Evolutionary conservation across 1,140 invertebrate species (phyloP).

Genomic region (Nephila pilipes): DNA sequence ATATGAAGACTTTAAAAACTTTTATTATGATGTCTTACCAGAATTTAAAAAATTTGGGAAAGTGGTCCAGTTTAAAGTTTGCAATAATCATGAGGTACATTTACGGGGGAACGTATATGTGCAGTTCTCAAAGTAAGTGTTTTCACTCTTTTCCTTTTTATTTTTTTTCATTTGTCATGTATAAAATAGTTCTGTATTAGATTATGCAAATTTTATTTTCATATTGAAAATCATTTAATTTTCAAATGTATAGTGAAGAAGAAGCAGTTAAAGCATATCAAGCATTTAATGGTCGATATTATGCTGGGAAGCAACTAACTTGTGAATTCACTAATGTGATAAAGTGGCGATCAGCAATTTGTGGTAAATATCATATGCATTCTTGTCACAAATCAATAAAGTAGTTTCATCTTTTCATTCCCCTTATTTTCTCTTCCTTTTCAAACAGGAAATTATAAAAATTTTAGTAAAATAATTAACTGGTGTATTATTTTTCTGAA

Average conservation of each 20-base stretch:
- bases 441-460: too few species aligned
- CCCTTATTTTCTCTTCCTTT: background rate
- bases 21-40: constrained; percentile 91
- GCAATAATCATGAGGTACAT: constrained; percentile 92
- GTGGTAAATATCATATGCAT: constrained; percentile 90
- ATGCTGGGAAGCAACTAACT: constrained; percentile 91
- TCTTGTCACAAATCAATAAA: too few species aligned
- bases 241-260: constrained; percentile 79
- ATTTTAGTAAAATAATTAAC: too few species aligned
- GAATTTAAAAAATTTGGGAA: constrained; percentile 91
- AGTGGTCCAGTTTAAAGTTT: constrained; percentile 91
- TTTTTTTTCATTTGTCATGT: constrained; percentile 12
- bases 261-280: constrained; percentile 85
- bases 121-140: constrained; percentile 86
- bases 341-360: constrained; percentile 93
- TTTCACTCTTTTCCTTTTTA: background rate
- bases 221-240: background rate
- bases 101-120: constrained; percentile 95
- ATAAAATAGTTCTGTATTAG: background rate
- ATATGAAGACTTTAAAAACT: constrained; percentile 91
- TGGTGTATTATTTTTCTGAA: too few species aligned
- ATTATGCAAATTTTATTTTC: background rate
- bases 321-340: constrained; percentile 90
- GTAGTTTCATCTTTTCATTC: too few species aligned
- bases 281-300: constrained; percentile 92